Base-by-base conservation (phyloP, 2,797 vertebrate genomes). In the Xyrichtys novacula region DNA sequence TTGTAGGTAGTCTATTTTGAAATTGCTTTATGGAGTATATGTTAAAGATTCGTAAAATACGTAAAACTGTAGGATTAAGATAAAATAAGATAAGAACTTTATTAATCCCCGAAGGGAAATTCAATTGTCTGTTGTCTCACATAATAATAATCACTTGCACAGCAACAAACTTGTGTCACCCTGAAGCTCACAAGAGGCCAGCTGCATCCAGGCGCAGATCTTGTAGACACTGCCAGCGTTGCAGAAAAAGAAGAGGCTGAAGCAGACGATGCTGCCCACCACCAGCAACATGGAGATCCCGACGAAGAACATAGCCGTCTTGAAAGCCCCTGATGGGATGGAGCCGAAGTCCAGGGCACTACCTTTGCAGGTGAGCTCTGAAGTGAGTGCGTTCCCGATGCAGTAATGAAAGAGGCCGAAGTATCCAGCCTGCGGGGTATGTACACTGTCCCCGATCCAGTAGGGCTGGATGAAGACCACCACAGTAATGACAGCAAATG, bases 131-230 rank as follows among this genome's bases (percentile, higher is more conserved):
- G n/a, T n/a, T n/a, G n/a, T n/a, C 34, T 4, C 11, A 36, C 4
- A 36, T 12, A 10, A 11, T 36, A 12, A 8, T 36, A 12, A 4
- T 2, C 4, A 19, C 20, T 11, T 43, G 32, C 42, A 26, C 43
- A 47, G 12, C 23, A 7, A 12, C 40, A 47, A 49, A 55, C 70
- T 42, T 2, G 22, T 6, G 11, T 5, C 29, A 53, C n/a, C 22
- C 32, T 8, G 22, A 7, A 23, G 71, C 95, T 95, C 85, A 99
- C 98, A 95, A 2, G 97, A 95, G 1, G 97, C 97, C 79, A 99
- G 94, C 92, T 99, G 97, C 96, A 98, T 97, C 97, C 98, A 99
- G 2, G 96, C 97, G 1, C 98, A 99, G 78, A 99, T 96, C 90
- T 99, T 99, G 86, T 98, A 99, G 23, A 99, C 97, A 0, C 96